phyloP scores from a whole-genome alignment of 2,888 invertebrate species.

The Agrilus biguttatus region DNA sequence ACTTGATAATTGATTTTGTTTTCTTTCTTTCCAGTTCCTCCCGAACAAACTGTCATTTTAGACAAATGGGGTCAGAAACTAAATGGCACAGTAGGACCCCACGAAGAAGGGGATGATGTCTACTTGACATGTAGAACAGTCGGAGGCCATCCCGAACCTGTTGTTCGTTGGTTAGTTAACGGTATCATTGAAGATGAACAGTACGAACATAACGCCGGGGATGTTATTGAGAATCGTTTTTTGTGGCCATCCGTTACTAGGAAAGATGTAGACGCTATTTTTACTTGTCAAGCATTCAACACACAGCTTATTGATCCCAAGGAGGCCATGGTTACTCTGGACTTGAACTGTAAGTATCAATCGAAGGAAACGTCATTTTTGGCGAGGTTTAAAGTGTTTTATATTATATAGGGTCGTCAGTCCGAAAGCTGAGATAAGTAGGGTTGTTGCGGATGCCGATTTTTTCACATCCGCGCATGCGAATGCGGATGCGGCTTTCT shows the following conservation, averaged over 20 bases:
- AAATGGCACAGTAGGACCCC: constrained; percentile 69
- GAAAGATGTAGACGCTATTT: constrained; percentile 69
- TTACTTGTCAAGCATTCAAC: constrained; percentile 79
- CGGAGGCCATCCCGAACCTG: constrained; percentile 73
- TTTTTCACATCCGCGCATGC: too few relatives aligned
- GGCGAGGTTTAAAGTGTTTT: too few relatives aligned
- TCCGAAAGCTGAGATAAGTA: too few relatives aligned
- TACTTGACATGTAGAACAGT: constrained; percentile 74
- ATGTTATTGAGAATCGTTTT: constrained; percentile 73
- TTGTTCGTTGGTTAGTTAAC: constrained; percentile 71
- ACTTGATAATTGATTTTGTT: background rate
- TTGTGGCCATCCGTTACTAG: constrained; percentile 61
- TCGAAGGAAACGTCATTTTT: background rate
- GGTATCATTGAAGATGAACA: constrained; percentile 67
- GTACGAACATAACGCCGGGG: constrained; percentile 71
- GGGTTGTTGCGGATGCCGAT: too few relatives aligned
- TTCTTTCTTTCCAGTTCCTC: constrained; percentile 54
- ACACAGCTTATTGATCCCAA: constrained; percentile 69
- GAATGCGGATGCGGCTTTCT: too few relatives aligned
- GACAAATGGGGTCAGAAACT: constrained; percentile 73
- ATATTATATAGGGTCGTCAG: too few relatives aligned
- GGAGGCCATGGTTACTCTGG: constrained; percentile 59
- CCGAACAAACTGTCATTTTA: constrained; percentile 71
- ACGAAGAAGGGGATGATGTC: constrained; percentile 75
- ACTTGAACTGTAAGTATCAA: constrained; percentile 60